These are phyloP conservation scores for Xiphydria camelus DNA, from an alignment of 2,888 invertebrate genomes.

Conservation along the genomic window DNA sequence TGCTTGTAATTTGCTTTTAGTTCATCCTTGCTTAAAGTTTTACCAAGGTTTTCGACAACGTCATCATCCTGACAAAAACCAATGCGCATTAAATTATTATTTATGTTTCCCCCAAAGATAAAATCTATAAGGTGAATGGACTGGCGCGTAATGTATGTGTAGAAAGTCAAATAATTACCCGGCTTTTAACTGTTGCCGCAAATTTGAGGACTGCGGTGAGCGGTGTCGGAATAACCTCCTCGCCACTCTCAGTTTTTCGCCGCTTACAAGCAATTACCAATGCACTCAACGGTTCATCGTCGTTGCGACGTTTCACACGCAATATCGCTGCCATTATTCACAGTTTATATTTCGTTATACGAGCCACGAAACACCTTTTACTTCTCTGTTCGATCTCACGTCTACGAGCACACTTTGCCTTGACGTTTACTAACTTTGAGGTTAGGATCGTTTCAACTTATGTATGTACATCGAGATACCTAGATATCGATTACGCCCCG, in stretches of 20 bases:
- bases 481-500: no score
- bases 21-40: conserved; percentile 59
- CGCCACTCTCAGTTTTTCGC: conserved; percentile 60
- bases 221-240: conserved; percentile 44
- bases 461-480: no score
- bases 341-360: background rate
- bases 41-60: conserved; percentile 41
- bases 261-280: conserved; percentile 74
- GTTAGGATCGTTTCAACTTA: no score
- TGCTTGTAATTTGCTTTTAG: conserved; percentile 60
- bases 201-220: conserved; percentile 70
- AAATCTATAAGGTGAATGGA: no score
- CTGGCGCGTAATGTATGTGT: no score
- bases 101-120: no score
- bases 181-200: conserved; percentile 71
- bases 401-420: no score
- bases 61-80: conserved; percentile 53
- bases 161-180: conserved; percentile 63
- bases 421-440: no score
- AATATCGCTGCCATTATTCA: conserved; percentile 66
- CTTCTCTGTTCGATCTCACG: no score
- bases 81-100: background rate
- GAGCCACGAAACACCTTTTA: no score
- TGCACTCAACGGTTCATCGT: conserved; percentile 73
- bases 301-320: conserved; percentile 72